Percentiles rank a stretch among this genome's conserved stretches.
Evolutionary conservation across 2,113 vertebrate species (phyloP).

Genomic region (Equus quagga): DNA sequence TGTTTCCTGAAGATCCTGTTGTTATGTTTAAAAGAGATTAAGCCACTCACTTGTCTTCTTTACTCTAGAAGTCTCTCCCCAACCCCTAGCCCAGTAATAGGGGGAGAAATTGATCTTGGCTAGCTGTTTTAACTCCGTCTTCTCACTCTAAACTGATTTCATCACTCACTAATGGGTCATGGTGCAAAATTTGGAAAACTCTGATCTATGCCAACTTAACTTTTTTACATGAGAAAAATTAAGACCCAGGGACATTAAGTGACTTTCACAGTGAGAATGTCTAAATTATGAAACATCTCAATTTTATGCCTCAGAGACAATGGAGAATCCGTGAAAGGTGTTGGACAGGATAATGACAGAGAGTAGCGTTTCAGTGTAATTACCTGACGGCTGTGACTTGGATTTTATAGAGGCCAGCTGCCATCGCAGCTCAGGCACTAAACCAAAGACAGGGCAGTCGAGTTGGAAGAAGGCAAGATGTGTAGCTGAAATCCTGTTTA

Average conservation of each 20-base stretch:
- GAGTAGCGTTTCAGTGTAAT: background rate
- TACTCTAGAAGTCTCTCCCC: background rate
- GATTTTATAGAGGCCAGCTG: background rate
- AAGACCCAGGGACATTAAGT: background rate
- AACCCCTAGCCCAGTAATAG: background rate
- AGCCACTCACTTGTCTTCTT: background rate
- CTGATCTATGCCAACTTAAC: background rate
- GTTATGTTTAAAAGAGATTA: constrained; percentile 26
- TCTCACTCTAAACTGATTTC: constrained; percentile 25
- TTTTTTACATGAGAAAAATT: constrained; percentile 35
- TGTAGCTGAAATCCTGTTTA: constrained; percentile 54
- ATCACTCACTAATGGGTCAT: background rate
- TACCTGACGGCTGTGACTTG: background rate
- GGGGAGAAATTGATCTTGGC: background rate
- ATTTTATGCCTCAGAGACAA: constrained; percentile 1
- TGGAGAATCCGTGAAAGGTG: background rate
- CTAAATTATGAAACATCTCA: background rate
- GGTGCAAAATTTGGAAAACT: constrained; percentile 14
- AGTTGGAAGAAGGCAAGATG: background rate
- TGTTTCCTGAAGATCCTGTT: background rate
- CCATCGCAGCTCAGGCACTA: background rate
- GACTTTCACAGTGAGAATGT: background rate
- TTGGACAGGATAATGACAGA: background rate
- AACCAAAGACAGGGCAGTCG: background rate
- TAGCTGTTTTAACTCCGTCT: background rate